These are phyloP conservation scores for Tenthredo livida DNA, from an alignment of 2,888 invertebrate genomes.

Conservation along the genomic window DNA sequence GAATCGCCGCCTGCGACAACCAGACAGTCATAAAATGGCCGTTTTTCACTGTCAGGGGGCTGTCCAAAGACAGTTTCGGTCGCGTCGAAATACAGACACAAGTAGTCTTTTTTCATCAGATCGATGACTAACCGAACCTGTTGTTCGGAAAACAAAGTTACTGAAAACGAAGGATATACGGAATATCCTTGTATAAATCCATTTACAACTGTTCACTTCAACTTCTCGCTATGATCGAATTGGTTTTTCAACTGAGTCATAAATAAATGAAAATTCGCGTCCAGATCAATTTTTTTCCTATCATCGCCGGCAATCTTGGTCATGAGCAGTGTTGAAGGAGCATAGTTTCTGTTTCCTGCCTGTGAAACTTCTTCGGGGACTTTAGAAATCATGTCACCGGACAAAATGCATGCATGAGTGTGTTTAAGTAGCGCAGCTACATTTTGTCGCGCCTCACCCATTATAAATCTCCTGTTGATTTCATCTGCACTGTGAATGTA, in stretches of 20 bases:
- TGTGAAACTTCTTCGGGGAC: constrained; percentile 42
- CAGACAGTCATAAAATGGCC: no score
- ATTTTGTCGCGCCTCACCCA: neutral
- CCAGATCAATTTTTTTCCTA: constrained; percentile 43
- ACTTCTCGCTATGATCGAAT: neutral
- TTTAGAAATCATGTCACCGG: neutral
- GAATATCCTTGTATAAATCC: neutral
- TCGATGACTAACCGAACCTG: constrained; percentile 48
- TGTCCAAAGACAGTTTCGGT: constrained; percentile 2
- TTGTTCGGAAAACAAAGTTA: constrained; percentile 43
- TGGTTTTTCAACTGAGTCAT: constrained; percentile 17
- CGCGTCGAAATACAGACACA: constrained; percentile 53
- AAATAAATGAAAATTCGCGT: constrained; percentile 30
- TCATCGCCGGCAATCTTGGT: constrained; percentile 51
- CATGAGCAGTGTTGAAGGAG: constrained; percentile 42
- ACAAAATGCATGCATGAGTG: neutral
- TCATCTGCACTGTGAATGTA: neutral
- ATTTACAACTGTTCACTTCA: constrained; percentile 10
- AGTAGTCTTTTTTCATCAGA: neutral
- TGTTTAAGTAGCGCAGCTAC: neutral
- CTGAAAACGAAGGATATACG: no score
- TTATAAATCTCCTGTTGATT: constrained; percentile 8
- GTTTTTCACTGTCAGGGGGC: constrained; percentile 15
- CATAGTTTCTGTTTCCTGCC: constrained; percentile 51
- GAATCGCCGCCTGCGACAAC: no score